Evolutionary conservation across 2,888 invertebrate species (phyloP).

Genomic region (Spialia ferax): DNA sequence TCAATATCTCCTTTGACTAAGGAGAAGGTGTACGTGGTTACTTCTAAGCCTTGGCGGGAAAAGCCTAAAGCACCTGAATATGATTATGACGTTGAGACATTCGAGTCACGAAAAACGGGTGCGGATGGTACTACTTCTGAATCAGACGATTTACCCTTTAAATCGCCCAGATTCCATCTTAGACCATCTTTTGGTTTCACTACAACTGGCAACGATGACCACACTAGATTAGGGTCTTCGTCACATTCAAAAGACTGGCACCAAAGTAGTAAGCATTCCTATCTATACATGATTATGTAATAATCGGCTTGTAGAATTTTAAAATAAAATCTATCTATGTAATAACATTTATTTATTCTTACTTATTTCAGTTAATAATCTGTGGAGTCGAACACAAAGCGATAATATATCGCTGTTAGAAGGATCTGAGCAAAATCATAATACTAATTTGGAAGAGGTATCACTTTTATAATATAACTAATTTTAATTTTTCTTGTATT

Average conservation of each 20-base stretch:
- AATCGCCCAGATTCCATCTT: slow-evolving; percentile 84
- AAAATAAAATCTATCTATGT: neutral
- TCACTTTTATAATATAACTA: no score
- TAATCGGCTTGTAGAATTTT: neutral
- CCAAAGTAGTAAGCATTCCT: slow-evolving; percentile 75
- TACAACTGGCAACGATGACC: slow-evolving; percentile 65
- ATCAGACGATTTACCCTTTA: slow-evolving; percentile 68
- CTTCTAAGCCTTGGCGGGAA: slow-evolving; percentile 89
- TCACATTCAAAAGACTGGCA: slow-evolving; percentile 78
- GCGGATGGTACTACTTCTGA: slow-evolving; percentile 57
- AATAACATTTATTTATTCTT: slow-evolving; percentile 34
- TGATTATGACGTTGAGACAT: slow-evolving; percentile 60
- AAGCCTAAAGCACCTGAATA: slow-evolving; percentile 61
- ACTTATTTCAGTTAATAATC: slow-evolving; percentile 85
- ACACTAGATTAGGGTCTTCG: slow-evolving; percentile 67
- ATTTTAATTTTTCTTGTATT: no score
- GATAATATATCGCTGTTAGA: slow-evolving; percentile 71
- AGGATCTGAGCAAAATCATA: slow-evolving; percentile 63
- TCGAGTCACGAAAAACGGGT: slow-evolving; percentile 69
- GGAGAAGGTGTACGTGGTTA: slow-evolving; percentile 94
- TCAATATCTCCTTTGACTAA: slow-evolving; percentile 92
- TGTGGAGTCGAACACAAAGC: slow-evolving; percentile 73
- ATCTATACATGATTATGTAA: no score
- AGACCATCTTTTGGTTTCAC: slow-evolving; percentile 85
- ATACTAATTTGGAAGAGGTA: slow-evolving; percentile 66